These are phyloP conservation scores for Steatocranus sp. DNA, from an alignment of 2,797 vertebrate genomes.

Conservation along the genomic window DNA sequence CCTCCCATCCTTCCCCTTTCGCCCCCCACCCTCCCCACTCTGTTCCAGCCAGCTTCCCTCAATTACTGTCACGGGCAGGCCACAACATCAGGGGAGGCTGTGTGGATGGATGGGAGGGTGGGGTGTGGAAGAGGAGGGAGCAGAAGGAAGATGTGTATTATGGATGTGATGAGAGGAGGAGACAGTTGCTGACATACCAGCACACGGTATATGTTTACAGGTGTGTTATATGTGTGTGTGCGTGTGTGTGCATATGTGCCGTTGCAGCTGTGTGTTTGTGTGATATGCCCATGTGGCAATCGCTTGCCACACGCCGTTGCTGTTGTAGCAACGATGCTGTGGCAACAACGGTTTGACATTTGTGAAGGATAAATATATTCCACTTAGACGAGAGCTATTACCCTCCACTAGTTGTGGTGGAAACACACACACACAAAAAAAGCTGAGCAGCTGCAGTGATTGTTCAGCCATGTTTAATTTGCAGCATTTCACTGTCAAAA, in stretches of 20 bases:
- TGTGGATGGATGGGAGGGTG: constrained; percentile 18
- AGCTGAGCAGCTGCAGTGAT: constrained; percentile 13
- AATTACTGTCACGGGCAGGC: constrained; percentile 76
- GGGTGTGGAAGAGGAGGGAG: background rate
- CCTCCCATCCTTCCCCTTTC: constrained; percentile 14
- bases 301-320: constrained; percentile 35
- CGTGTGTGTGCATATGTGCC: constrained; percentile 1
- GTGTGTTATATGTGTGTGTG: constrained; percentile 46
- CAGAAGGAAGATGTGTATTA: constrained; percentile 40
- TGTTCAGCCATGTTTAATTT: background rate
- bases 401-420: background rate
- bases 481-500: background rate
- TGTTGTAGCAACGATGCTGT: constrained; percentile 33
- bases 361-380: constrained; percentile 59
- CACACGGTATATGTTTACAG: constrained; percentile 57
- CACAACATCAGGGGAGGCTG: constrained; percentile 56
- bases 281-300: constrained; percentile 50
- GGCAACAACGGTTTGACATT: constrained; percentile 52
- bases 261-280: constrained; percentile 17
- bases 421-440: background rate
- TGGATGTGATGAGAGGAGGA: constrained; percentile 60
- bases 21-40: constrained; percentile 27
- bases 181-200: constrained; percentile 54
- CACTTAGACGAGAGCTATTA: constrained; percentile 37
- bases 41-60: constrained; percentile 78